Percentiles rank a stretch among this genome's conserved stretches.
Conservation (phyloP, 2,797 vertebrate species). For the Chloroceryle amazona region DNA sequence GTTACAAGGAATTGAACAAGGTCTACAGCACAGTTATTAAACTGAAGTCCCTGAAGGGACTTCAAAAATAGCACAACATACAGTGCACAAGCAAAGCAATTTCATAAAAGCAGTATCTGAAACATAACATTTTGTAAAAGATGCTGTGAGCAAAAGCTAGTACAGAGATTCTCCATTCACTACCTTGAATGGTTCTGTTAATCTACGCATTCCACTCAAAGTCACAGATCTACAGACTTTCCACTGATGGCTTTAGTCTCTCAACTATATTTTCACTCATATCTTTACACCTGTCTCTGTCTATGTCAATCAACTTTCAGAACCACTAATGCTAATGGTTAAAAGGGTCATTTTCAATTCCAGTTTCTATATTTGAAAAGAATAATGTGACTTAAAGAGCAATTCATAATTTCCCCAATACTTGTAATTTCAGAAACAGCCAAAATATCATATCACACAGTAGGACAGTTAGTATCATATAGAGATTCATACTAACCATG, state of each 20-base stretch:
- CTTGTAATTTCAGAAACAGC: neutral
- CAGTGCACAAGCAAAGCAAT: conserved; percentile 32
- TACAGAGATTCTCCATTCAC: neutral
- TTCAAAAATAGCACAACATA: conserved; percentile 11
- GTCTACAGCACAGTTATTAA: conserved; percentile 1
- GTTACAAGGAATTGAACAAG: conserved; percentile 8
- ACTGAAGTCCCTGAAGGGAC: conserved; percentile 24
- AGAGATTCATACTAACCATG: neutral
- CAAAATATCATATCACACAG: neutral
- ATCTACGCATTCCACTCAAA: neutral
- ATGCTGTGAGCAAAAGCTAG: neutral
- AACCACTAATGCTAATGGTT: neutral
- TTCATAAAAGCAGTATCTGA: conserved; percentile 29
- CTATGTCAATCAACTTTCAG: neutral
- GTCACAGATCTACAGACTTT: neutral
- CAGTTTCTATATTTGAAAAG: neutral
- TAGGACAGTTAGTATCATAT: neutral
- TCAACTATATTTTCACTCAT: neutral
- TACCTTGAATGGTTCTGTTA: neutral
- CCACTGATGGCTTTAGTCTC: neutral
- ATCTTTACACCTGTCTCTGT: neutral
- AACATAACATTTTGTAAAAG: conserved; percentile 25
- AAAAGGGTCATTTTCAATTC: neutral
- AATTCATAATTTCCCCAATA: neutral
- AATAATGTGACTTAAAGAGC: neutral